These are phyloP conservation scores for Megalonaias nervosa DNA, from an alignment of 1,140 invertebrate genomes.

Conservation along the genomic window DNA sequence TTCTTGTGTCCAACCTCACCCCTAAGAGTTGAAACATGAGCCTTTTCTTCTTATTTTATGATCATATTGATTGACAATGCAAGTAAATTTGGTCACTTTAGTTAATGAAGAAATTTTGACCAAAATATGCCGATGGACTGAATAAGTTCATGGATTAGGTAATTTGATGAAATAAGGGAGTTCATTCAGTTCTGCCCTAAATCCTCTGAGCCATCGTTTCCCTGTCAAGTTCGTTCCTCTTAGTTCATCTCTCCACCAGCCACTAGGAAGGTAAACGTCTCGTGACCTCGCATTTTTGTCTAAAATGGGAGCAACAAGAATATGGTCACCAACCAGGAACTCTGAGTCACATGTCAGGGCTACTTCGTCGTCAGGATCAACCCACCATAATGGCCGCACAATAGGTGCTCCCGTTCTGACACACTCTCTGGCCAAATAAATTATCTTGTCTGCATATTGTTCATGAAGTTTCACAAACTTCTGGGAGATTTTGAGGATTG, in stretches of 20 bases:
- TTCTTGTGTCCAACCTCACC: too few relatives aligned
- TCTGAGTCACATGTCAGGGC: conserved; percentile 87
- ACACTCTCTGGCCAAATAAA: conserved; percentile 45
- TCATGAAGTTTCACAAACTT: conserved; percentile 81
- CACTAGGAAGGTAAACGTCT: conserved; percentile 78
- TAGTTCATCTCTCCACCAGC: conserved; percentile 51
- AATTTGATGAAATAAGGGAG: too few relatives aligned
- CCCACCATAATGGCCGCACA: conserved; percentile 93
- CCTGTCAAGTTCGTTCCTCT: not conserved
- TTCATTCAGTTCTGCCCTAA: too few relatives aligned
- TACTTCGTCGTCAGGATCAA: conserved; percentile 84
- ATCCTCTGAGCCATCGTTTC: too few relatives aligned
- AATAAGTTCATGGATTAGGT: too few relatives aligned
- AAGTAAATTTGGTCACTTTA: too few relatives aligned
- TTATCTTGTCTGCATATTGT: conserved; percentile 69
- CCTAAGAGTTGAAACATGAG: too few relatives aligned
- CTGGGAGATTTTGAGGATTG: conserved; percentile 78
- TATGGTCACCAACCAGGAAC: conserved; percentile 85
- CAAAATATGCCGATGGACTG: too few relatives aligned
- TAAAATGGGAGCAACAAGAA: conserved; percentile 89
- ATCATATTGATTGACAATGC: too few relatives aligned
- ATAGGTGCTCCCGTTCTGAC: conserved; percentile 59
- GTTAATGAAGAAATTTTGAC: too few relatives aligned
- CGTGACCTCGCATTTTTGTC: conserved; percentile 77
- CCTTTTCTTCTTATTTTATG: too few relatives aligned